Base-by-base conservation (phyloP, 1,140 invertebrate species). In the Kradibia gibbosae region DNA sequence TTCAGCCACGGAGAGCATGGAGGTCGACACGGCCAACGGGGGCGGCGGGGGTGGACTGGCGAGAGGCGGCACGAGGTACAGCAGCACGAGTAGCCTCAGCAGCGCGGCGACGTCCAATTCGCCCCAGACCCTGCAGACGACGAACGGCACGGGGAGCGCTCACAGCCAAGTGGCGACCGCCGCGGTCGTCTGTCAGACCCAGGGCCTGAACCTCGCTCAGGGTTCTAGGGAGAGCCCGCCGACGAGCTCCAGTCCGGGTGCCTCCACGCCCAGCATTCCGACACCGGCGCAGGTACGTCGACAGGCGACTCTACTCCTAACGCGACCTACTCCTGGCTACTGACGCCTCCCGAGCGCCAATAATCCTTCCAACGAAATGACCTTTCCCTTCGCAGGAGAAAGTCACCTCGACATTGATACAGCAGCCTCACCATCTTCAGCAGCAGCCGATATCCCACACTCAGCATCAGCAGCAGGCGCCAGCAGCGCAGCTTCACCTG, bases 81-180 rank as follows among this genome's bases (percentile, higher is more conserved):
- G 91, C 75, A 92, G 89, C 80, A 91, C 90, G 17, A 91, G 90
- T 76, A 91, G 89, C 48, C 83, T 91, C 65, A 90, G 90, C 67
- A 89, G 89, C 71, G 90, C 90, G 17, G 88, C 89, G 11, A 91
- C 91, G 48, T 88, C 89, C 20, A 89, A 84, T 60, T 90, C 89
- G 22, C 87, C 89, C 0, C 88, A 89, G 60, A 88, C 87, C 83
- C 84, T 87, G 22, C 88, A 89, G 34, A 84, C 86, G 15, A 71
- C 25, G n/a, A 73, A 73, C 48, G 48, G 45, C 42, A 48, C 36
- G 20, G 36, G 3, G 36, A 71, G 39, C n/a, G 87, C 89, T 45
- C 89, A 91, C 74, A 90, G 83, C 87, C 90, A 91, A 85, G 83
- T 87, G 17, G 86, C 88, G 17, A 89, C 88, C 0, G 86, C 90